Evolutionary conservation across 2,797 vertebrate species (phyloP).

Genomic region (Hyperoplus immaculatus): DNA sequence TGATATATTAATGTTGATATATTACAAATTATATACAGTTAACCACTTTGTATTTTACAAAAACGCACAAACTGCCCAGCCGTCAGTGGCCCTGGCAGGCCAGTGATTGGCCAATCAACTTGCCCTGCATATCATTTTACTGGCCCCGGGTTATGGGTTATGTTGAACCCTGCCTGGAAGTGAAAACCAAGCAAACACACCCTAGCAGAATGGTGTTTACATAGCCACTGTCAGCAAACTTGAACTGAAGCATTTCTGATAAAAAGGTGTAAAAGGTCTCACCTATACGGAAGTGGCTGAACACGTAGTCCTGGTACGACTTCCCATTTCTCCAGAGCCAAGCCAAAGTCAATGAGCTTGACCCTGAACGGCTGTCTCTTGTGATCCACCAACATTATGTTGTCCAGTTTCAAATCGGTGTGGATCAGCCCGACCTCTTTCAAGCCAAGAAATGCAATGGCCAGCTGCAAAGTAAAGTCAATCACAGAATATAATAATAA

Average conservation of each 20-base stretch:
- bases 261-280: not conserved
- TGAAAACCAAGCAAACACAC: too few species aligned
- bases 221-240: not conserved
- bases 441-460: conserved; percentile 4
- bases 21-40: too few species aligned
- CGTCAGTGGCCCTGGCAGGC: too few species aligned
- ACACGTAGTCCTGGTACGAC: rapidly evolving
- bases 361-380: not conserved
- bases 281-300: conserved; percentile 9
- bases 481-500: not conserved
- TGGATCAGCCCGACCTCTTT: conserved; percentile 13
- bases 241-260: not conserved
- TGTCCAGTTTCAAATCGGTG: conserved; percentile 11
- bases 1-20: too few species aligned
- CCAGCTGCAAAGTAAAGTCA: conserved; percentile 9
- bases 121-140: too few species aligned
- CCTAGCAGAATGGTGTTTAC: too few species aligned
- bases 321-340: not conserved
- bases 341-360: conserved; percentile 28
- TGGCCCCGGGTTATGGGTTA: too few species aligned
- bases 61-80: too few species aligned
- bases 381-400: conserved; percentile 27
- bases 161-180: too few species aligned
- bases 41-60: too few species aligned
- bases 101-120: too few species aligned